phyloP scores from a whole-genome alignment of 1,140 invertebrate species.

The Panagrolaimus sp. region DNA sequence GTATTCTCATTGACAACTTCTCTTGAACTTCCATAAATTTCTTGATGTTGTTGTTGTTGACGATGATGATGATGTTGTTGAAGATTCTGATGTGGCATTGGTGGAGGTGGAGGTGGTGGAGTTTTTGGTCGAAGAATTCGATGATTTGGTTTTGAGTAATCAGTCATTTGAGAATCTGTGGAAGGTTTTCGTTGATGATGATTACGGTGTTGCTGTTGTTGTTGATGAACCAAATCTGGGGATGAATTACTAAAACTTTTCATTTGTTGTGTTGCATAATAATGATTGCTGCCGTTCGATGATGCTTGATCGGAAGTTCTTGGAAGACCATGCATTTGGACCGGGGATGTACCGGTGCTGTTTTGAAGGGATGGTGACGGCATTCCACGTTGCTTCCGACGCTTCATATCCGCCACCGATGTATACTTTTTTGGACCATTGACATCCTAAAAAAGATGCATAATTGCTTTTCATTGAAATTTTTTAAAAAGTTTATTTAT shows the following conservation, averaged over 20 bases:
- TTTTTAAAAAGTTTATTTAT: too few species aligned
- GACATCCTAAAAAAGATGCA: too few species aligned
- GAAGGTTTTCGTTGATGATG: constrained; percentile 20
- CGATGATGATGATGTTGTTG: constrained; percentile 4
- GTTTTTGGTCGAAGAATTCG: constrained; percentile 49
- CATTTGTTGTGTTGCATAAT: constrained; percentile 22
- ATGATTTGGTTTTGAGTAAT: constrained; percentile 47
- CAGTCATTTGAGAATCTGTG: constrained; percentile 9
- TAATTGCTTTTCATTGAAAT: too few species aligned
- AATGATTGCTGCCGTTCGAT: not conserved
- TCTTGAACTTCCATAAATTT: constrained; percentile 19
- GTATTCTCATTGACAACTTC: not conserved
- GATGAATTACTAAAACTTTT: constrained; percentile 53
- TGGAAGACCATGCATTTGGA: not conserved
- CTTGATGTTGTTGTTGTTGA: not conserved
- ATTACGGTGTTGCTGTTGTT: too few species aligned
- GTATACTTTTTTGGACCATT: constrained; percentile 71
- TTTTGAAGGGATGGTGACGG: constrained; percentile 25
- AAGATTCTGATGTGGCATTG: not conserved
- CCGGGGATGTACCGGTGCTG: constrained; percentile 15
- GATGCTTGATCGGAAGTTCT: too few species aligned
- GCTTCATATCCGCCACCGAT: constrained; percentile 89
- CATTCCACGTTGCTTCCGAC: constrained; percentile 65
- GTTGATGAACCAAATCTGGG: constrained; percentile 43
- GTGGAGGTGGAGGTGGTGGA: constrained; percentile 47